Evolutionary conservation across 1,140 invertebrate genomes (phyloP), one percentile per base, ranked within the genome.

Genomic region (Hermetia illucens): DNA sequence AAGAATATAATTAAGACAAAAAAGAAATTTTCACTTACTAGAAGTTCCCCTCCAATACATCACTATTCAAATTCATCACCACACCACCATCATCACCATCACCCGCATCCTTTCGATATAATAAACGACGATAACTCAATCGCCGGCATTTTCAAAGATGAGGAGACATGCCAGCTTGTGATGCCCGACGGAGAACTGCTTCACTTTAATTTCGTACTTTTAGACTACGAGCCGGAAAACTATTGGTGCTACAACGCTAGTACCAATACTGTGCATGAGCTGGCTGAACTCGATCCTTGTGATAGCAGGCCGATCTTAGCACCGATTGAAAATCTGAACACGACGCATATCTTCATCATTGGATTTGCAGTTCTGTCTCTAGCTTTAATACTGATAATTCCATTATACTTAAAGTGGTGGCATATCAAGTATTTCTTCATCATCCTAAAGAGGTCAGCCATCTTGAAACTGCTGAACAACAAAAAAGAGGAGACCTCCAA

Each of bases 341-440:
- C 24, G n/a, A 25, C 24, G 6, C 6, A 25, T 25, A 25, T n/a
- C 6, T 25, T 25, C 15, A 20, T 12, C 21, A 21, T 30, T 8
- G 16, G 2, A 17, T 30, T 13, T 0, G 24, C 62, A 5, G 13
- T 67, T 8, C 57, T 55, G 2, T 10, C 52, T 2, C 30, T 61
- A 3, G 16, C 58, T 1, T 47, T 53, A 3, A 42, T 60, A 19
- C 12, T 53, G 10, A 42, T 46, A 10, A 56, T 60, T 15, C 39
- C 66, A 0, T 57, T 62, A 22, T 53, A 62, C 34, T 63, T 65
- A 18, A 67, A 66, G 43, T 63, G 65, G 33, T 63, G 53, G 50
- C 55, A 66, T 39, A 55, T 73, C 3, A 61, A 58, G 46, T 73
- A 72, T 44, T 73, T 68, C 43, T 63, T 62, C 25, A 63, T 72